phyloP scores from a whole-genome alignment of 1,140 invertebrate species.

The Oedothorax gibbosus region DNA sequence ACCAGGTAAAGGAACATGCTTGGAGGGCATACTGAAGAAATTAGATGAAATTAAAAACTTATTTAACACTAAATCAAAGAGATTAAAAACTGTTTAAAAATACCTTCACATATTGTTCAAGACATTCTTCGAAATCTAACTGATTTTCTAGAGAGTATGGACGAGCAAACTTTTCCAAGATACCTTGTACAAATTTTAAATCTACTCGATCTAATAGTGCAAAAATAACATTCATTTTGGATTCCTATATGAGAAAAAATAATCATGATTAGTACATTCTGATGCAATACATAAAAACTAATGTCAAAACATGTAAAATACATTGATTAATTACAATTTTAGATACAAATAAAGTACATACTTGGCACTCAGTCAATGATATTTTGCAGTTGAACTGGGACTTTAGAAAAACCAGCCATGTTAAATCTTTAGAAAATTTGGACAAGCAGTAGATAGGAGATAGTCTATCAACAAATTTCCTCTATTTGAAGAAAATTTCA shows the following conservation, averaged over 20 bases:
- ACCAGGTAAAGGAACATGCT: slow-evolving; percentile 14
- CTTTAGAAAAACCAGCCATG: not conserved
- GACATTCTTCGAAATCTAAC: slow-evolving; percentile 22
- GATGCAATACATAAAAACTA: not conserved
- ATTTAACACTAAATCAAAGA: not conserved
- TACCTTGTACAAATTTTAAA: not conserved
- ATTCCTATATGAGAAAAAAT: not conserved
- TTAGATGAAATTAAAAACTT: not conserved
- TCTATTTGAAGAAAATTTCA: not conserved
- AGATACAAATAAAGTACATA: not conserved
- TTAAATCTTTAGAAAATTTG: slow-evolving; percentile 10
- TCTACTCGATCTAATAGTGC: slow-evolving; percentile 13
- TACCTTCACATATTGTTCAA: slow-evolving; percentile 27
- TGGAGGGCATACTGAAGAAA: not conserved
- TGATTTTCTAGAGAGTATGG: slow-evolving; percentile 34
- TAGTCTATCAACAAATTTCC: not conserved
- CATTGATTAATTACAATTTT: not conserved
- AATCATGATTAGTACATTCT: not conserved
- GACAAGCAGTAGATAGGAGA: not conserved
- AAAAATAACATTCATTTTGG: slow-evolving; percentile 29
- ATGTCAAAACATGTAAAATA: not conserved
- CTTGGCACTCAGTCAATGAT: slow-evolving; percentile 7
- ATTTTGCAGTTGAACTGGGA: slow-evolving; percentile 19
- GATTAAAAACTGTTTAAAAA: not conserved
- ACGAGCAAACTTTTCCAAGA: slow-evolving; percentile 14